Conservation (phyloP, 2,113 vertebrate genomes). For the Thunnus maccoyii region DNA sequence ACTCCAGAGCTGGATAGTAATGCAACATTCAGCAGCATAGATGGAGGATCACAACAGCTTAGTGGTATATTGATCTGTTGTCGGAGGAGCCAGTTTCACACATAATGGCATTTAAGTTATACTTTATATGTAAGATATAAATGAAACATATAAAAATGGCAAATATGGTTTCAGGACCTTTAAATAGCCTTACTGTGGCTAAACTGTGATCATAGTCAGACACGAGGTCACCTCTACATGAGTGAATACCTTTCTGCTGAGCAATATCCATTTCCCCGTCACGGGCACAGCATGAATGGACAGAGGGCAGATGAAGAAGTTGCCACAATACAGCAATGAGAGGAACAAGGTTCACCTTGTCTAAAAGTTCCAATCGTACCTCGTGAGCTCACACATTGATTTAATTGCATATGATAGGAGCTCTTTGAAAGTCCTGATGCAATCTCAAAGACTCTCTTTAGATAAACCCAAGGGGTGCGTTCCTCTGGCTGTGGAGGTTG, state of each 20-base stretch:
- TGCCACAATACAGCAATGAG: slow-evolving; percentile 8
- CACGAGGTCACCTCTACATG: slow-evolving; percentile 57
- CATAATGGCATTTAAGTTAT: background rate
- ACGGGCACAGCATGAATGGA: slow-evolving; percentile 36
- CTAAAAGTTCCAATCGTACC: slow-evolving; percentile 29
- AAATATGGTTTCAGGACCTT: background rate
- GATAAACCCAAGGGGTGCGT: slow-evolving; percentile 40
- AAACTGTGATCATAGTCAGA: slow-evolving; percentile 48
- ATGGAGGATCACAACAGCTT: background rate
- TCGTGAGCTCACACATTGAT: slow-evolving; percentile 39
- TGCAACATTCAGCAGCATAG: background rate
- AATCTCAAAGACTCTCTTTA: slow-evolving; percentile 55
- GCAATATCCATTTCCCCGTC: slow-evolving; percentile 20
- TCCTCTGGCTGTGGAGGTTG: slow-evolving; percentile 18
- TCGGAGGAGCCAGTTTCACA: background rate
- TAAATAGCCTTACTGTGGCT: background rate
- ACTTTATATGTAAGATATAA: background rate
- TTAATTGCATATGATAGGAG: slow-evolving; percentile 60
- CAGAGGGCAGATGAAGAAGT: slow-evolving; percentile 34
- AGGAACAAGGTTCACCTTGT: slow-evolving; percentile 64
- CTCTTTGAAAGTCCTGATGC: slow-evolving; percentile 65
- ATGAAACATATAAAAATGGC: background rate
- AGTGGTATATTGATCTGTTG: slow-evolving; percentile 28
- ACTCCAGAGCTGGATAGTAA: slow-evolving; percentile 4
- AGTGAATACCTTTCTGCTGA: slow-evolving; percentile 53